These are phyloP conservation scores for Rissa tridactyla DNA, from an alignment of 2,113 vertebrate species.

Conservation along the genomic window DNA sequence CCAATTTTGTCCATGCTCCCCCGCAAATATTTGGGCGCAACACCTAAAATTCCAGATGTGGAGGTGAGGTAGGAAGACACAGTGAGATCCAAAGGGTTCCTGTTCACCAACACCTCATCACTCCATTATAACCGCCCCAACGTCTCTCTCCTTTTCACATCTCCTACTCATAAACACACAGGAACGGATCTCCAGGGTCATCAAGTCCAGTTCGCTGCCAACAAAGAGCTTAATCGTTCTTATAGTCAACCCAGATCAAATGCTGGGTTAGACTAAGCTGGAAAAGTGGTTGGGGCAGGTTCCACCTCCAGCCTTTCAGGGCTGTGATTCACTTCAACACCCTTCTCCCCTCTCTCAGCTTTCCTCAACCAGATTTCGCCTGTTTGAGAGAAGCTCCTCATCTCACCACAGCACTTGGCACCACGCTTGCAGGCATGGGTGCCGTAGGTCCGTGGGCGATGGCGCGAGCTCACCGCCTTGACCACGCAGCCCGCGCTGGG, in stretches of 20 bases:
- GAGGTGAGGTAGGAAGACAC: neutral
- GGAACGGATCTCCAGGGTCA: constrained; percentile 10
- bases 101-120: neutral
- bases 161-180: neutral
- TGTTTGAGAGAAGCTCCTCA: neutral
- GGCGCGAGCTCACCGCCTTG: accelerated
- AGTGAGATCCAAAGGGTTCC: neutral
- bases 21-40: neutral
- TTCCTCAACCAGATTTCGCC: neutral
- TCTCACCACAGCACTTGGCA: accelerated
- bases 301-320: neutral
- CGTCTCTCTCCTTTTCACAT: neutral
- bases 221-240: neutral
- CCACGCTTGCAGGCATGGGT: accelerated
- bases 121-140: neutral
- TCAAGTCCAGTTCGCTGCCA: neutral
- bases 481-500: accelerated
- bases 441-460: accelerated
- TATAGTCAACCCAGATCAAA: constrained; percentile 14
- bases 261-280: neutral
- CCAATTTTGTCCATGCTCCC: neutral
- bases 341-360: neutral
- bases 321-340: neutral
- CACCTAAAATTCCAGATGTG: neutral
- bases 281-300: neutral